Conservation (phyloP, 35 echinoderm and acorn worm genomes). For the Lytechinus variegatus region DNA sequence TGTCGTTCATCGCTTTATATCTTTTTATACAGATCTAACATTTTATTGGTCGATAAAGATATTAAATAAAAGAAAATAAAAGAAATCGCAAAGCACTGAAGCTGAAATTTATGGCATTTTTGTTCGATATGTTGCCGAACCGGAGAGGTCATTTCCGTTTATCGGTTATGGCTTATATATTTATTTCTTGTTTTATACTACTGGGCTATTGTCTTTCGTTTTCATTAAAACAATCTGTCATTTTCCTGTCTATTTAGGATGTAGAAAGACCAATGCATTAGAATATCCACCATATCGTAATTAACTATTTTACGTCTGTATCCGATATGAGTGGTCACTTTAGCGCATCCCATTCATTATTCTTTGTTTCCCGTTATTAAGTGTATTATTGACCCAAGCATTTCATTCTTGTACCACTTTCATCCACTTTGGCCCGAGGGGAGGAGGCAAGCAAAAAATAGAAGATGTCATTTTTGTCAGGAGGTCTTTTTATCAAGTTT, state of each 20-base stretch:
- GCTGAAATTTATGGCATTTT: not conserved
- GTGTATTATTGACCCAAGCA: not conserved
- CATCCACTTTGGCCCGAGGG: not conserved
- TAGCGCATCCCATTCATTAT: not conserved
- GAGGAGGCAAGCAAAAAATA: not conserved
- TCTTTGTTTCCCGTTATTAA: not conserved
- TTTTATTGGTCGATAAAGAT: not conserved
- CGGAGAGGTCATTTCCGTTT: no score
- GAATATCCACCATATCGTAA: not conserved
- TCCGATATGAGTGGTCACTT: not conserved
- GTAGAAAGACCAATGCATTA: no score
- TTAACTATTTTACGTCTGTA: not conserved
- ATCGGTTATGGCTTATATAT: no score
- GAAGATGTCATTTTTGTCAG: not conserved
- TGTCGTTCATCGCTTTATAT: not conserved
- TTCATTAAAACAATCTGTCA: no score
- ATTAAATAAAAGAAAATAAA: not conserved
- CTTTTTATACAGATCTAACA: not conserved
- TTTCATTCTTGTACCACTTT: not conserved
- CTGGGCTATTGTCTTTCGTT: no score
- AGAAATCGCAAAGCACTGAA: not conserved
- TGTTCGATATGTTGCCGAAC: no score
- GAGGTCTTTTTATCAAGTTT: slow-evolving; percentile 4
- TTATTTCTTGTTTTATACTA: no score
- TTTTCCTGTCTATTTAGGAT: no score